These are phyloP conservation scores for Siniperca obscura DNA, from an alignment of 2,797 vertebrate species.

Conservation along the genomic window DNA sequence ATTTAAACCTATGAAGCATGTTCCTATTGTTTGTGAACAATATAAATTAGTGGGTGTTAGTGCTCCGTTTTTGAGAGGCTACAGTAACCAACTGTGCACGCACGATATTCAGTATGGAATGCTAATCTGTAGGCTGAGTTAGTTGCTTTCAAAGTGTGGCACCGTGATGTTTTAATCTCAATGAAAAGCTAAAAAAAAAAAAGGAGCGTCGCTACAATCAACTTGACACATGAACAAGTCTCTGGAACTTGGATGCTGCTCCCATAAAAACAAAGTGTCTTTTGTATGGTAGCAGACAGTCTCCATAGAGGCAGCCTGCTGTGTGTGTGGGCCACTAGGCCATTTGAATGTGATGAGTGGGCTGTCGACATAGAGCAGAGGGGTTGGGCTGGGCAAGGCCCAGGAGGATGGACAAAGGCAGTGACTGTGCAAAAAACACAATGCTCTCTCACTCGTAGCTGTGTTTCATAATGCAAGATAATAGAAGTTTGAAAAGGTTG, in stretches of 20 bases:
- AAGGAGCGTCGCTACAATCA: constrained; percentile 39
- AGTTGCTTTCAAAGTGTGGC: constrained; percentile 17
- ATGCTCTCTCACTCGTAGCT: constrained; percentile 53
- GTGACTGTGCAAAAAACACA: constrained; percentile 84
- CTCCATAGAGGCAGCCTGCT: constrained; percentile 67
- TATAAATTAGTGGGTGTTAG: neutral
- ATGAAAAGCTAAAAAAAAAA: constrained; percentile 33
- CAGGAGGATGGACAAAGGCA: constrained; percentile 82
- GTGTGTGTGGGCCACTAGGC: constrained; percentile 69
- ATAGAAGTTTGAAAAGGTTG: neutral
- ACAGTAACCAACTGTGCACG: neutral
- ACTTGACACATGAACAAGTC: constrained; percentile 65
- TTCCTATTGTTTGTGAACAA: constrained; percentile 11
- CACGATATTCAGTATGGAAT: neutral
- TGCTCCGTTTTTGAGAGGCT: neutral
- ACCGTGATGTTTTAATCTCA: constrained; percentile 40
- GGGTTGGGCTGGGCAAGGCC: constrained; percentile 76
- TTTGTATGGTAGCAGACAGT: constrained; percentile 79
- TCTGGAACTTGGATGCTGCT: constrained; percentile 63
- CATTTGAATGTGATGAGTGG: constrained; percentile 84
- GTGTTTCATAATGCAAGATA: constrained; percentile 25
- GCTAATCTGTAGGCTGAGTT: neutral
- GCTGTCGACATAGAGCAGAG: constrained; percentile 76
- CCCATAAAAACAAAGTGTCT: constrained; percentile 77
- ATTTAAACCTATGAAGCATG: neutral